Evolutionary conservation across 2,888 invertebrate species (phyloP).

Genomic region (Oligia fasciuncula): DNA sequence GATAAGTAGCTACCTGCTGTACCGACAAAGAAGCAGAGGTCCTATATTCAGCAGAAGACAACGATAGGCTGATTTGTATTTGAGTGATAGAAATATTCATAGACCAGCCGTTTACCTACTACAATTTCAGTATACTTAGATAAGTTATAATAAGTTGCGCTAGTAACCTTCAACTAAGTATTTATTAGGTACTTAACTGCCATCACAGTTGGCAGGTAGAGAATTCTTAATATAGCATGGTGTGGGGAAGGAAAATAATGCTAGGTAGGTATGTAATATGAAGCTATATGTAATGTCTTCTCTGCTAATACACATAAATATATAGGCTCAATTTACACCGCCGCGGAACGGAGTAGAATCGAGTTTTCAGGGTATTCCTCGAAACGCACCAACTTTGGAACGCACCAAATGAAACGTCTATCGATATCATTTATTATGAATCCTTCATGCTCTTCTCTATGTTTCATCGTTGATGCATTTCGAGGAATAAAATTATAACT

Average conservation of each 20-base stretch:
- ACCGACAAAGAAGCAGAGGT: background rate
- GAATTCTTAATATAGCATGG: background rate
- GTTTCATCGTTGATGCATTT: too few species aligned
- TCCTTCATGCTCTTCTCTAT: too few species aligned
- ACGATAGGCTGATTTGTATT: background rate
- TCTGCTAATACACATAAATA: background rate
- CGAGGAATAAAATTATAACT: too few species aligned
- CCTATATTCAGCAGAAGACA: background rate
- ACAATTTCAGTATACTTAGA: background rate
- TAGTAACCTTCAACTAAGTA: constrained; percentile 3
- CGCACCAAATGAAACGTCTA: too few species aligned
- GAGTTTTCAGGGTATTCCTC: too few species aligned
- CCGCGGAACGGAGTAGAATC: too few species aligned
- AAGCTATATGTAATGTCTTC: background rate
- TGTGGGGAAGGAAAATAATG: background rate
- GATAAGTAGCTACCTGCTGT: background rate
- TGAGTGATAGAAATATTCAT: background rate
- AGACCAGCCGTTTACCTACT: background rate
- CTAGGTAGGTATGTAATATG: background rate
- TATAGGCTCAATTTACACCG: too few species aligned
- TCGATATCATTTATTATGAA: too few species aligned
- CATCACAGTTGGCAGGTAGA: background rate
- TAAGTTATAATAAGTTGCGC: background rate
- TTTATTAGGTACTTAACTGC: background rate
- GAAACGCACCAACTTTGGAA: too few species aligned